phyloP scores from a whole-genome alignment of 2,888 invertebrate species.

The Pimpla rufipes region DNA sequence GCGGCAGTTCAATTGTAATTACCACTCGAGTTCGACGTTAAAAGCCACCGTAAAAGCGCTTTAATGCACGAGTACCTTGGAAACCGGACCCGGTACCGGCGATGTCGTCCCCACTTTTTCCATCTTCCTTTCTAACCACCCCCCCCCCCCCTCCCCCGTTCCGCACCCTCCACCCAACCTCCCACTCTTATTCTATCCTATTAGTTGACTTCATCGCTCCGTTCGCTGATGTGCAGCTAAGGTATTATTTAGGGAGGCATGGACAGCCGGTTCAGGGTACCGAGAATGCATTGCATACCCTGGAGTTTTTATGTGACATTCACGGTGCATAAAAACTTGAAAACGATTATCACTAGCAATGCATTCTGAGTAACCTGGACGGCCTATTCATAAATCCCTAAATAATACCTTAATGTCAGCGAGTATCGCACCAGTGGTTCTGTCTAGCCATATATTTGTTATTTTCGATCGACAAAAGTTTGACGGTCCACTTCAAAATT shows the following conservation, averaged over 20 bases:
- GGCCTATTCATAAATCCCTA: too few species aligned
- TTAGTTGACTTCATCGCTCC: background rate
- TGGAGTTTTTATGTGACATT: too few species aligned
- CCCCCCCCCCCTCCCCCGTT: background rate
- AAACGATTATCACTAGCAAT: too few species aligned
- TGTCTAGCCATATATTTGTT: background rate
- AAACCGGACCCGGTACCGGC: slow-evolving; percentile 18
- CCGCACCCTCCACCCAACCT: background rate
- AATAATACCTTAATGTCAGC: too few species aligned
- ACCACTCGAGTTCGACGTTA: slow-evolving; percentile 70
- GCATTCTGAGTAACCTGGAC: too few species aligned
- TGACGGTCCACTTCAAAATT: background rate
- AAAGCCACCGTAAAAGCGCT: slow-evolving; percentile 72
- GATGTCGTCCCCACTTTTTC: background rate
- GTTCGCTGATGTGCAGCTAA: slow-evolving; percentile 1
- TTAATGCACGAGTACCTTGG: slow-evolving; percentile 48
- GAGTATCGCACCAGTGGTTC: background rate
- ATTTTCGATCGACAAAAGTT: background rate
- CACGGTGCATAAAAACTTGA: too few species aligned
- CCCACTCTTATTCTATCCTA: background rate
- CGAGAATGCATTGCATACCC: too few species aligned
- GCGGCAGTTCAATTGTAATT: slow-evolving; percentile 70
- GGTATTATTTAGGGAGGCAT: too few species aligned
- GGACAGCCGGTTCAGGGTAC: too few species aligned
- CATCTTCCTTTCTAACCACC: too few species aligned